Conservation (phyloP, 2,888 invertebrate species). For the Drosophila diplacantha region DNA sequence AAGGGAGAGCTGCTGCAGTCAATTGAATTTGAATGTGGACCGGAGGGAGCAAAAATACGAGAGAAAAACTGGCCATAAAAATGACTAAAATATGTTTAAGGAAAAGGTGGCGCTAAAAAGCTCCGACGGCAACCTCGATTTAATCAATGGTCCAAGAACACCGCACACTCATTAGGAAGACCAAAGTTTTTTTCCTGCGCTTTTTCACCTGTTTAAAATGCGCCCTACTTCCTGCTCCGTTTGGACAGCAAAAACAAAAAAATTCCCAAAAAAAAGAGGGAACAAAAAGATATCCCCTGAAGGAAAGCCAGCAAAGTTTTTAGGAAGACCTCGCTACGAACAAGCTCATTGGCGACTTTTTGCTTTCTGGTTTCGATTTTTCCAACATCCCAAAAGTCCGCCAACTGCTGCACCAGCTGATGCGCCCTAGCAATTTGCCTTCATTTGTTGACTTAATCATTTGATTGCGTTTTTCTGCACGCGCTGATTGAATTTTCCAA, state of each 20-base stretch:
- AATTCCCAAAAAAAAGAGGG: background rate
- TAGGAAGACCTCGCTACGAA: conserved; percentile 33
- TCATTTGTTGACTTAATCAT: conserved; percentile 73
- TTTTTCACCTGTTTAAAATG: conserved; percentile 44
- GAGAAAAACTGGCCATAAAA: conserved; percentile 29
- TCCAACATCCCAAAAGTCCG: conserved; percentile 29
- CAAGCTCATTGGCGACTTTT: conserved; percentile 42
- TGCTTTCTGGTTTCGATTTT: conserved; percentile 23
- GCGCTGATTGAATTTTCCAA: conserved; percentile 65
- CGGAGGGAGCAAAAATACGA: conserved; percentile 4
- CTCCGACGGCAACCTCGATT: conserved; percentile 25
- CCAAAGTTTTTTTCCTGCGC: conserved; percentile 25
- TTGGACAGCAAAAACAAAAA: conserved; percentile 7
- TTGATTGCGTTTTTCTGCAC: conserved; percentile 71
- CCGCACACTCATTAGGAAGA: conserved; percentile 36
- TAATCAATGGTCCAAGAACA: conserved; percentile 35
- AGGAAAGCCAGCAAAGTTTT: conserved; percentile 43
- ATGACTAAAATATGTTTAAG: conserved; percentile 41
- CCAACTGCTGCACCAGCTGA: conserved; percentile 5
- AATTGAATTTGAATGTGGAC: conserved; percentile 60
- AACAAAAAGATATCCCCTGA: conserved; percentile 9
- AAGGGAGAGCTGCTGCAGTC: conserved; percentile 28
- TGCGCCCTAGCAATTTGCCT: conserved; percentile 63
- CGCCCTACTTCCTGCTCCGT: background rate
- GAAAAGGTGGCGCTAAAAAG: conserved; percentile 32